Evolutionary conservation across 2,113 vertebrate genomes (phyloP), one percentile per base, ranked within the genome.

Genomic region (Xyrauchen texanus): DNA sequence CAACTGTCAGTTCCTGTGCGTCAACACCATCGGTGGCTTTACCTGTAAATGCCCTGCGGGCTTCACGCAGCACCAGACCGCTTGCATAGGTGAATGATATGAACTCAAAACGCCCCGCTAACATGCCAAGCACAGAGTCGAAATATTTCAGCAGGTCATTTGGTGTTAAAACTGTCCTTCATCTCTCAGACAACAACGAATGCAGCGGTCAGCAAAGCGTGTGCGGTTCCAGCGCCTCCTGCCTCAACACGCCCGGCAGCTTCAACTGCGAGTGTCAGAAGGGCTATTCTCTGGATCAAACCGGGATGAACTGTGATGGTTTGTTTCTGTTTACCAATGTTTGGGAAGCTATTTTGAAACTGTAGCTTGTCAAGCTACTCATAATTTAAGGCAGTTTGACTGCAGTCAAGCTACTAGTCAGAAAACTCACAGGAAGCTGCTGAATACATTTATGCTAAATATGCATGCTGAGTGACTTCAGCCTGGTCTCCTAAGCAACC

Each of bases 1-100:
- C 86, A 98, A 98, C 89, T 98, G 97, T 87, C 96, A 98, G 91
- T 99, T 98, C 93, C 90, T 97, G 13, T 99, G 97, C 0, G 91
- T 96, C 72, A 98, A 99, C 88, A 92, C 95, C 12, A 90, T 98
- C 0, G 95, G 97, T 0, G 90, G 95, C 16, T 99, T 98, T 89
- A 92, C 91, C 86, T 99, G 97, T 92, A 96, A 92, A 88, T 99
- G 97, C 10, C 96, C 96, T 0, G 85, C 95, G 0, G 97, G 97
- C 77, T 99, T 98, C 87, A 94, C 93, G 6, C 97, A 97, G 91
- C 97, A 92, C 89, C 95, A 95, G 86, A 95, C 95, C 0, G 94
- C 95, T 79, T 99, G 97, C 81, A 96, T 99, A 0, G 95, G 96
- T 98, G 88, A 94, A 95, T 66, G 51, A 68, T 65, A n/a, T 44